Evolutionary conservation across 2,888 invertebrate genomes (phyloP).

Genomic region (Caenorhabditis sp.): DNA sequence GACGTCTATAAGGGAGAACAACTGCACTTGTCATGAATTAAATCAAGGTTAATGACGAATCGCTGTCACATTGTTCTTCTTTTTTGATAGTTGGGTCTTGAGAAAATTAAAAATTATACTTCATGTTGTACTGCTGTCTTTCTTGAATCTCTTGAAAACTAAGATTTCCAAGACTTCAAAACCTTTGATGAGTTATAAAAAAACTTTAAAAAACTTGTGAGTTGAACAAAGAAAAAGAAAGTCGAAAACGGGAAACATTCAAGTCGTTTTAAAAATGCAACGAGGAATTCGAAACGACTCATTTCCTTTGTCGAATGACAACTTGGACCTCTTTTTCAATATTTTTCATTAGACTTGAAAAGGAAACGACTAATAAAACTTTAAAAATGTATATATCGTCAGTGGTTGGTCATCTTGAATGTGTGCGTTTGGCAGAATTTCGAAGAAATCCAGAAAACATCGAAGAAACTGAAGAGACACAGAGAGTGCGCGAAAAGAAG

Average conservation of each 20-base stretch:
- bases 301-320: slow-evolving; percentile 5
- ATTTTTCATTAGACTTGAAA: not conserved
- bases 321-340: not conserved
- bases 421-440: slow-evolving; percentile 61
- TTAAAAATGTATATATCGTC: slow-evolving; percentile 48
- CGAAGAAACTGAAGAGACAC: slow-evolving; percentile 21
- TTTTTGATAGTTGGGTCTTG: not conserved
- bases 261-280: slow-evolving; percentile 20
- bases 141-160: not conserved
- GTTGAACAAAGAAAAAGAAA: not conserved
- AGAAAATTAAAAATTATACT: no score
- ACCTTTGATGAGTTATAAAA: no score
- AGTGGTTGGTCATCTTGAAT: slow-evolving; percentile 56
- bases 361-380: slow-evolving; percentile 45
- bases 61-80: not conserved
- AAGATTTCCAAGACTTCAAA: not conserved
- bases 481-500: slow-evolving; percentile 40
- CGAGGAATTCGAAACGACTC: slow-evolving; percentile 1
- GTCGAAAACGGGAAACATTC: slow-evolving; percentile 20
- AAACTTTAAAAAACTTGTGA: not conserved
- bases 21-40: slow-evolving; percentile 4
- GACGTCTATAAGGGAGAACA: not conserved
- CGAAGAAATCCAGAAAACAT: slow-evolving; percentile 44
- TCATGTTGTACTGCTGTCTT: no score
- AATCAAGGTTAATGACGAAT: slow-evolving; percentile 6